Conservation (phyloP, 2,113 vertebrate genomes). For the Paedocypris sp. region DNA sequence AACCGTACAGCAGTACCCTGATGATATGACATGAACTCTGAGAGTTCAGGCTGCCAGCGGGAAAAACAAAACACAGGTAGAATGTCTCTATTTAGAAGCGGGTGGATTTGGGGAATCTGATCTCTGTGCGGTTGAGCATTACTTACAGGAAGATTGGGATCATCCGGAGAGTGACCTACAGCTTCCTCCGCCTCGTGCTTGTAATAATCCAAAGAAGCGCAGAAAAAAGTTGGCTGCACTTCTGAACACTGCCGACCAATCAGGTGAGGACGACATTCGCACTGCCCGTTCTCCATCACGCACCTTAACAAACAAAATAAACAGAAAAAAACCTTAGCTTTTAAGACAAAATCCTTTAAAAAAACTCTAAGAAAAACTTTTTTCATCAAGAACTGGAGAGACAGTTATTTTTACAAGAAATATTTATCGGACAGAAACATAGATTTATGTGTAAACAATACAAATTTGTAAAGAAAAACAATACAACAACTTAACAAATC, state of each 20-base stretch:
- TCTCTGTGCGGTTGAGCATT: not conserved
- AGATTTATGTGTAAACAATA: too few species aligned
- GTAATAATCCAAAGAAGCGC: conserved; percentile 69
- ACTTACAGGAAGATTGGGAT: conserved; percentile 66
- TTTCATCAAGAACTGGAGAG: too few species aligned
- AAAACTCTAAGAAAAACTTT: too few species aligned
- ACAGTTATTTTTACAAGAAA: too few species aligned
- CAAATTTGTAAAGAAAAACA: too few species aligned
- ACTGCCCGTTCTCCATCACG: conserved; percentile 68
- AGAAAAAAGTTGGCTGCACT: conserved; percentile 74
- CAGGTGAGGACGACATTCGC: conserved; percentile 69
- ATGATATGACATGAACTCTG: not conserved
- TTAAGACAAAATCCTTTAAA: too few species aligned
- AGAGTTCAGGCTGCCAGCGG: not conserved
- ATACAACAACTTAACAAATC: too few species aligned
- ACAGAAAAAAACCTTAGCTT: too few species aligned
- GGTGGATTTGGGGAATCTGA: not conserved
- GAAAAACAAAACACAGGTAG: not conserved
- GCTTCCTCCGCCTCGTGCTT: conserved; percentile 70
- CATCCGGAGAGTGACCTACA: conserved; percentile 43
- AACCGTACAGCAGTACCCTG: conserved; percentile 1
- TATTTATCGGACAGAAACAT: too few species aligned
- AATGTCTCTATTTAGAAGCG: not conserved
- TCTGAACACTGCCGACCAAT: conserved; percentile 68
- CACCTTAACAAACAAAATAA: conserved; percentile 51